These are phyloP conservation scores for Enhydra lutris DNA, from an alignment of 2,113 vertebrate genomes.

Conservation along the genomic window DNA sequence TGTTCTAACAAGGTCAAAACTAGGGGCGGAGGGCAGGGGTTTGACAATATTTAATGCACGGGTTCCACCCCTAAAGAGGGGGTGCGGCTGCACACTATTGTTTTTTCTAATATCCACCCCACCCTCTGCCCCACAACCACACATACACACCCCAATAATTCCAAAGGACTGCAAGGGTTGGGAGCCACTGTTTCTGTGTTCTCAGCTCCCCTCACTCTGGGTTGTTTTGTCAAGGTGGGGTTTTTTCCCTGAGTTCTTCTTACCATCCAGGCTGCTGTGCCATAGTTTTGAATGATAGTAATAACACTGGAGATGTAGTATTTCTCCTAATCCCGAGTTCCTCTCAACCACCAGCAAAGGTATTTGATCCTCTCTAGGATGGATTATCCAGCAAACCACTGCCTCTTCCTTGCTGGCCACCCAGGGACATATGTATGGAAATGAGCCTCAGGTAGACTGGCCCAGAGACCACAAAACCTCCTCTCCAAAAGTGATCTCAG, in stretches of 20 bases:
- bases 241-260: not conserved
- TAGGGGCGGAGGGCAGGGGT: fast-evolving
- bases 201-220: not conserved
- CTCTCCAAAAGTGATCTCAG: not conserved
- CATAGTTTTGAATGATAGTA: not conserved
- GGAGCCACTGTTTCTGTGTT: not conserved
- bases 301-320: not conserved
- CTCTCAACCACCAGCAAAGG: too few species aligned
- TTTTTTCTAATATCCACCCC: not conserved
- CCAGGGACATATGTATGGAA: not conserved
- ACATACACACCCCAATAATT: not conserved
- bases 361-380: not conserved
- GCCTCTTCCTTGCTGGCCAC: not conserved
- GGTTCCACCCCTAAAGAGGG: not conserved
- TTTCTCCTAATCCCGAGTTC: not conserved
- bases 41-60: not conserved
- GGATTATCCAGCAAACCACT: not conserved
- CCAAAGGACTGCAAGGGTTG: too few species aligned
- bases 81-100: not conserved
- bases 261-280: not conserved
- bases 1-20: not conserved
- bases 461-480: not conserved
- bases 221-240: not conserved
- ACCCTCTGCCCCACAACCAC: not conserved
- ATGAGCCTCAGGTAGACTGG: too few species aligned